Evolutionary conservation across 2,113 vertebrate species (phyloP), one percentile per base, ranked within the genome.

Genomic region (Oceanodroma tethys): DNA sequence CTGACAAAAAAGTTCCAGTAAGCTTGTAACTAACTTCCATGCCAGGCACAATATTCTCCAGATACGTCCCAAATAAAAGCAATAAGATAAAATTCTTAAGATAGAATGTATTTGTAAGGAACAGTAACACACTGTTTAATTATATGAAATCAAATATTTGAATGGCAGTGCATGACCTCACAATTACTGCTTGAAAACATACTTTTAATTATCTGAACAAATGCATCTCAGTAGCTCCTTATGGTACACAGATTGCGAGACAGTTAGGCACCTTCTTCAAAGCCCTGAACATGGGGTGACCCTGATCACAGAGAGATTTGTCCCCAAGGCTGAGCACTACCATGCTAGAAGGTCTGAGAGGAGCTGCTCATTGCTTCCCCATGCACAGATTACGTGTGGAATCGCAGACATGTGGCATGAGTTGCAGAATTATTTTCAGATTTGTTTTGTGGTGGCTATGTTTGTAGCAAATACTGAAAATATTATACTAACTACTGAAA

Each of bases 151-250:
- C 75, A 95, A 73, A 88, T 62, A 95, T 96, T 88, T 88, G 81
- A 88, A 66, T 71, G 71, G 75, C 59, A 90, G 58, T 53, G 58
- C 81, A 55, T 50, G 74, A 96, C 88, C 85, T 80, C 67, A 70
- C 62, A 80, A 80, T 66, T 73, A 56, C 47, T 80, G 81, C 79
- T 90, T 76, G 90, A 76, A 96, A 94, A 87, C 10, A 26, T 23
- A 95, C 20, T 92, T 96, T 62, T 73, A 93, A 93, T 93, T 92
- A 86, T 81, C 85, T 86, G 88, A 93, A 81, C 90, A 79, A 91
- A 73, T 4, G 5, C 71, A 68, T 94, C 71, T 88, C 29, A 66
- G 79, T 12, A 66, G 62, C 58, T 92, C 79, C 87, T 94, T 95
- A 45, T 93, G 90, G 78, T 5, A 27, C 79, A 85, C 87, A 96